Evolutionary conservation across 35 echinoderm and acorn worm species (phyloP).

Genomic region (Anneissia japonica): DNA sequence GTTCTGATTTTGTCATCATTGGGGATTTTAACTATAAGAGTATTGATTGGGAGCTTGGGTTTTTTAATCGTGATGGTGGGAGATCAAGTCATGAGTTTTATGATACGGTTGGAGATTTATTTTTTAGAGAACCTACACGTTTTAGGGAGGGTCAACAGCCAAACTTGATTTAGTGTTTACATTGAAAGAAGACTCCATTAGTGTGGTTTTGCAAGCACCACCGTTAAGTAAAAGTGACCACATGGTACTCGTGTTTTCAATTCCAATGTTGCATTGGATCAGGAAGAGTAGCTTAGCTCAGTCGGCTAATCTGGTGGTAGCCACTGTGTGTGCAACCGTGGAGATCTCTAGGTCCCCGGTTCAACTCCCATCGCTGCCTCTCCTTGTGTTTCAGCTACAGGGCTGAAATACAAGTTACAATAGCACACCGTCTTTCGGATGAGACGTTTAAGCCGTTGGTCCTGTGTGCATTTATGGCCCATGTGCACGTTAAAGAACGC

Average conservation of each 20-base stretch:
- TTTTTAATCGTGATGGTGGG: background rate
- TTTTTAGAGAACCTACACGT: conserved; percentile 18
- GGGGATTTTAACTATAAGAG: conserved; percentile 40
- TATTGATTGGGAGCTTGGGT: conserved; percentile 10
- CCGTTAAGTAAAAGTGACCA: conserved; percentile 51
- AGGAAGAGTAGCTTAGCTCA: no score
- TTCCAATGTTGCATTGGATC: no score
- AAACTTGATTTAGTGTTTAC: conserved; percentile 35
- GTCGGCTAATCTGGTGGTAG: no score
- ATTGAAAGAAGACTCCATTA: conserved; percentile 5
- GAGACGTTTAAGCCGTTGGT: no score
- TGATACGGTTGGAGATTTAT: background rate
- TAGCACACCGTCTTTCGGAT: no score
- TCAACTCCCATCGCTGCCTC: no score
- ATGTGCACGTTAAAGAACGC: no score
- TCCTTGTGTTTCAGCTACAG: no score
- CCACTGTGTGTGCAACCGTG: no score
- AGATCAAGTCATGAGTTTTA: background rate
- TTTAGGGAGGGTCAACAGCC: conserved; percentile 1
- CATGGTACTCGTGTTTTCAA: conserved; percentile 6
- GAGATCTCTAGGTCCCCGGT: no score
- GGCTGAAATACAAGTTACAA: no score
- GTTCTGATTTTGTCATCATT: conserved; percentile 7
- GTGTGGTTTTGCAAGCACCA: background rate
- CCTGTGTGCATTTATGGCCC: no score